A percentile compares a stretch with the other conserved stretches of the same genome.
These are phyloP conservation scores for Agelastica alni DNA, from an alignment of 2,888 invertebrate genomes.

Conservation along the genomic window DNA sequence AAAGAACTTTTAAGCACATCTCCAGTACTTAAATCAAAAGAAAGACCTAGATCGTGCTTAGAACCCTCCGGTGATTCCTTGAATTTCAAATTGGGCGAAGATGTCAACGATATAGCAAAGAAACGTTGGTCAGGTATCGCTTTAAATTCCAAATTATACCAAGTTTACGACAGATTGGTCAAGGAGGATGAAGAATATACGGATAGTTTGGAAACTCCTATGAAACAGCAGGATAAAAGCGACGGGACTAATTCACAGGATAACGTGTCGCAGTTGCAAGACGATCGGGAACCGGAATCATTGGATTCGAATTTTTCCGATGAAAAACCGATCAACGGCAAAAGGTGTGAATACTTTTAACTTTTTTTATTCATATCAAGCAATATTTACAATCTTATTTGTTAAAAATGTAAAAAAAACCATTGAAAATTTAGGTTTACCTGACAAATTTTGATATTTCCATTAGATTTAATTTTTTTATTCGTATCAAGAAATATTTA, in stretches of 20 bases:
- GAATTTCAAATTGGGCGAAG: slow-evolving; percentile 53
- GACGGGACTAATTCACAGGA: slow-evolving; percentile 36
- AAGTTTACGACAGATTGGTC: slow-evolving; percentile 71
- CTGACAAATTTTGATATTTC: no score
- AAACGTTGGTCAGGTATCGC: slow-evolving; percentile 77
- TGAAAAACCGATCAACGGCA: slow-evolving; percentile 60
- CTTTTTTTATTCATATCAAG: no score
- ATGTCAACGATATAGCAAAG: slow-evolving; percentile 57
- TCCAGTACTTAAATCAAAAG: slow-evolving; percentile 58
- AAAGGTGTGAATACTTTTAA: no score
- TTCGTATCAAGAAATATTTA: no score
- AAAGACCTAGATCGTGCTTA: slow-evolving; percentile 73
- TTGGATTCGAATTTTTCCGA: slow-evolving; percentile 52
- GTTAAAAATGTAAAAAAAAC: no score
- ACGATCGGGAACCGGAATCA: slow-evolving; percentile 50
- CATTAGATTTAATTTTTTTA: no score
- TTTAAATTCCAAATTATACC: slow-evolving; percentile 71
- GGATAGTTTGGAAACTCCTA: slow-evolving; percentile 70
- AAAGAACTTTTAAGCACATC: slow-evolving; percentile 63
- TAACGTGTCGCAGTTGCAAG: slow-evolving; percentile 33
- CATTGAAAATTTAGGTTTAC: no score
- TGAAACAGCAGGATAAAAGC: slow-evolving; percentile 30
- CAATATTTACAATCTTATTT: no score
- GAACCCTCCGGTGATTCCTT: slow-evolving; percentile 57
- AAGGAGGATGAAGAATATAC: slow-evolving; percentile 73